phyloP scores from a whole-genome alignment of 2,113 vertebrate genomes.

The Eulacestoma nigropectus region DNA sequence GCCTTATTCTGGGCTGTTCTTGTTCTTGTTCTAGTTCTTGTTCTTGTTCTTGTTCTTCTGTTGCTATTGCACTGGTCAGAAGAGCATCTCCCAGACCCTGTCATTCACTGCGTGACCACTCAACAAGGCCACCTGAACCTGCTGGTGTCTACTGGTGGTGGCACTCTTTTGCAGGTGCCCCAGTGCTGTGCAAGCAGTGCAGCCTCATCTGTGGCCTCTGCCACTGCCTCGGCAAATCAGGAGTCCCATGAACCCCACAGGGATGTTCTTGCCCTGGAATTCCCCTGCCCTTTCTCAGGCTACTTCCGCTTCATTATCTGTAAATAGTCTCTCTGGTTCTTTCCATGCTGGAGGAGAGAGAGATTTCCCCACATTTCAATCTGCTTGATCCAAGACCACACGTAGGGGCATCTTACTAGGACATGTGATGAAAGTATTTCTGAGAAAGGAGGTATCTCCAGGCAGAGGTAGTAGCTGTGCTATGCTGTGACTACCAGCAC shows the following conservation, averaged over 20 bases:
- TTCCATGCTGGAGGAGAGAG: not conserved
- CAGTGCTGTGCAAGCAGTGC: fast-evolving
- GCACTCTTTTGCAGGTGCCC: not conserved
- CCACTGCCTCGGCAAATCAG: not conserved
- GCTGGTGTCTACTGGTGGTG: not conserved
- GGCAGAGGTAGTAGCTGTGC: not conserved
- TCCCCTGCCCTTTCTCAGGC: not conserved
- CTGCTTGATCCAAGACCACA: not conserved
- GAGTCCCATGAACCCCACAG: fast-evolving
- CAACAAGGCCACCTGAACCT: not conserved
- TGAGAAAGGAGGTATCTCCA: not conserved
- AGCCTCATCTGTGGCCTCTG: not conserved
- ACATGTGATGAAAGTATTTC: not conserved
- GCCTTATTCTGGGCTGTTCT: not conserved
- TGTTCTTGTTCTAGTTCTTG: not conserved
- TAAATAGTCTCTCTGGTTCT: not conserved
- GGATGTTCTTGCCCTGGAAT: not conserved
- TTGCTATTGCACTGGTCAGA: not conserved
- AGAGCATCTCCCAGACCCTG: not conserved
- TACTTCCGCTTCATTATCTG: not conserved
- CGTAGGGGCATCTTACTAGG: not conserved
- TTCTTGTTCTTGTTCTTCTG: not conserved
- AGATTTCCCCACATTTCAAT: not conserved
- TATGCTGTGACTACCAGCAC: not conserved
- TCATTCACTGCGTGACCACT: not conserved